These are phyloP conservation scores for Periparus ater DNA, from an alignment of 2,797 vertebrate species.

Conservation along the genomic window DNA sequence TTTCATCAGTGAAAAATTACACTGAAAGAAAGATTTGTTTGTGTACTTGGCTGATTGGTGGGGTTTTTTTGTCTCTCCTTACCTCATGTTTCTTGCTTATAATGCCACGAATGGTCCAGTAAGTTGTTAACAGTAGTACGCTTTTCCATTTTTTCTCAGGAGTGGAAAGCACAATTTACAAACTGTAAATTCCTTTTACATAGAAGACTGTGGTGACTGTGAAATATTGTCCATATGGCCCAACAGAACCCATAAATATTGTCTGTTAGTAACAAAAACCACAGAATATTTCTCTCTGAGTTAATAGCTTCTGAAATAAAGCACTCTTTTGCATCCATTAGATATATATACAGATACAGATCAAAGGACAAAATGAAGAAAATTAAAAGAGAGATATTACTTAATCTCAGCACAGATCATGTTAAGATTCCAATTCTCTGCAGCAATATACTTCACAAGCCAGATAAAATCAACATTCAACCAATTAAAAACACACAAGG, in stretches of 20 bases:
- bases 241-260: neutral
- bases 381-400: neutral
- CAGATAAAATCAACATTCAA: neutral
- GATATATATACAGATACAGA: neutral
- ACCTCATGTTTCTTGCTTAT: neutral
- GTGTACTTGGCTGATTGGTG: neutral
- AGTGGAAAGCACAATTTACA: neutral
- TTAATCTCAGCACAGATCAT: neutral
- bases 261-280: neutral
- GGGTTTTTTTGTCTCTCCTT: accelerated
- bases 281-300: neutral
- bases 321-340: neutral
- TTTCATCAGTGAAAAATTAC: neutral
- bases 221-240: neutral
- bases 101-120: neutral
- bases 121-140: neutral
- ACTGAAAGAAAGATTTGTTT: neutral
- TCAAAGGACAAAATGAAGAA: neutral
- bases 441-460: neutral
- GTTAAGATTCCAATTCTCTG: neutral
- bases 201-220: neutral
- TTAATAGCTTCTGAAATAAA: neutral
- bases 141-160: neutral
- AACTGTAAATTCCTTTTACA: neutral
- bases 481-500: neutral